Base-by-base conservation (phyloP, 2,888 invertebrate genomes). In the Halictus ligatus region DNA sequence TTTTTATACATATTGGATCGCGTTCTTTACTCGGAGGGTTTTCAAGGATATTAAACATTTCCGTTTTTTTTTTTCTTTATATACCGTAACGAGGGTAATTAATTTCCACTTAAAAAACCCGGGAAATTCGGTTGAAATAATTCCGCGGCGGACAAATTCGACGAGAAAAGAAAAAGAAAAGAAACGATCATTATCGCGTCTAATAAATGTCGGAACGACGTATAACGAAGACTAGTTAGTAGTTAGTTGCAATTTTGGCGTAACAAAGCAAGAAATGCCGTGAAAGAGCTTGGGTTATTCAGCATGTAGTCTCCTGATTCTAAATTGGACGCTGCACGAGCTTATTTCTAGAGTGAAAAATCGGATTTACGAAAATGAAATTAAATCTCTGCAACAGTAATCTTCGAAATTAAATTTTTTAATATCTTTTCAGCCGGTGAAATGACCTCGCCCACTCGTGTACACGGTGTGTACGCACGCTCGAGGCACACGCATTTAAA, bases 291-390 rank as follows among this genome's bases (percentile, higher is more conserved):
- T 73, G 79, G 25, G 71, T 40, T 69, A 69, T 73, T 80, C 77
- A 72, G 73, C 76, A 77, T 75, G 73, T 78, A 77, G 75, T 80
- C 74, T 48, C 73, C 43, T 29, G 73, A 40, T 50, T 35, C 60
- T 79, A 83, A 80, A 83, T 85, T 85, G 76, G 73, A 83, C 48
- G 73, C 58, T 21, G 58, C 58, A 79, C 69, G 35, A 79, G 78
- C 84, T 83, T 76, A 83, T 83, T 83, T 54, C 83, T 60, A n/a
- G 29, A 73, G 73, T 74, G 83, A 79, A 77, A 85, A 85, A 85
- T 85, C 83, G 77, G 83, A 85, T 85, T 85, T 85, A 72, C 83
- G 71, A 77, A 83, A 85, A 83, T 80, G 71, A 85, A 85, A 85
- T 85, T 74, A 85, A 85, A 80, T 50, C 85, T 75, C 60, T 71